Evolutionary conservation across 2,888 invertebrate species (phyloP), one percentile per base, ranked within the genome.

Genomic region (Melikaiella ostensackeni): DNA sequence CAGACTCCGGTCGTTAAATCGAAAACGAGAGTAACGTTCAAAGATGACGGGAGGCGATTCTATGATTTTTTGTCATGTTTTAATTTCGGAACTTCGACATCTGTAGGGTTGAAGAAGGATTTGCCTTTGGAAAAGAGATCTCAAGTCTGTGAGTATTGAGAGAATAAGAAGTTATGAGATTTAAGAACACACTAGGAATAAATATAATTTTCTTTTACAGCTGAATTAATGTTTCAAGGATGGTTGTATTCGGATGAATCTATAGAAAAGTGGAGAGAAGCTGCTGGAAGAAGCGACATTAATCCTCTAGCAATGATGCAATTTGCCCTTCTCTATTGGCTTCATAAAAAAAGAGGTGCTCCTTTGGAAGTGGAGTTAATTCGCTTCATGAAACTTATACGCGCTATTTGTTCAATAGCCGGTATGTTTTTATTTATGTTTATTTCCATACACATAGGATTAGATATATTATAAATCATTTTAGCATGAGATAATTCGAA

Each of bases 301-400:
- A 87, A 93, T 82, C 93, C 95, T 57, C 93, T 94, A 85, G 95
- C 95, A 87, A 92, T 97, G 38, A 93, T 97, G 82, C 94, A 94
- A 83, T 92, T 96, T 78, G 91, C 95, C n/a, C 93, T 97, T 75
- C 92, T 93, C 84, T 96, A 95, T 87, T 94, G 97, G 94, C 93
- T 96, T 84, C 94, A 95, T 86, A 89, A 92, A 88, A 86, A 88
- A 82, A 82, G 86, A 87, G 92, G 88, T 86, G 92, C 86, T 86
- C 93, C 86, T 89, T 89, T 94, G 57, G 92, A 92, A 85, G 92
- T 93, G 55, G 94, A 96, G 84, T 94, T 97, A 92, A 93, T 95
- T 80, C 94, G 94, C 83, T 94, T 96, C 78, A 94, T 95, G 55
- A 92, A 93, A 76, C 92, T 96, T 79, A 89, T 97, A 75, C 93